Base-by-base conservation (phyloP, 2,113 vertebrate genomes). In the Regulus satrapa region DNA sequence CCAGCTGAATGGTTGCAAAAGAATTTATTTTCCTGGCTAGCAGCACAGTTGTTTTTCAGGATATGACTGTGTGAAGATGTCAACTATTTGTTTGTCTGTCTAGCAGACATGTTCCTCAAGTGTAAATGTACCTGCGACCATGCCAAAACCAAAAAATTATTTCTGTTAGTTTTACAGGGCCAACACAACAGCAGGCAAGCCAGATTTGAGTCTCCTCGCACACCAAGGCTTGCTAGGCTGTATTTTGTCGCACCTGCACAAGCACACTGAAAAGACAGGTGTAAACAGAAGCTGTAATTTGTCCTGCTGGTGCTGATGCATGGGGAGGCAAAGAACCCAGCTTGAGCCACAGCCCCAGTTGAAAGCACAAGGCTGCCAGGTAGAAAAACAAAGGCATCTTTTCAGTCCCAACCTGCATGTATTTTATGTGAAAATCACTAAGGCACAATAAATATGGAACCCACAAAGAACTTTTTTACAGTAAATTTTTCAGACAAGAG, bases 381-480 rank as follows among this genome's bases (percentile, higher is more conserved):
- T 38, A 94, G 66, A 54, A 92, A 91, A 94, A 71, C 74, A 54
- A 95, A 91, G 80, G 2, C 61, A 82, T 59, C 61, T 67, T 59
- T 96, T 95, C 83, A 76, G 69, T 48, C 88, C 45, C 75, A 93
- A 90, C 82, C 46, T 36, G 56, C 14, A 28, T 32, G 51, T 59
- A 59, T 92, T 93, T 95, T 51, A 96, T 95, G 92, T 67, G 68
- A 88, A 89, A 95, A 96, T 96, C 86, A 79, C 62, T 41, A 61
- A 78, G 71, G 61, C 63, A 79, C 66, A 68, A 69, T 94, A 95
- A 97, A 93, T 77, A 55, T 4, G 26, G 66, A 95, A 90, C 34
- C 58, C 58, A 71, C 56, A 63, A 86, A 88, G 75, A 89, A 77
- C 25, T 66, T 71, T 75, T 95, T 87, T 78, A 69, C 26, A 88